Conservation (phyloP, 2,797 vertebrate genomes). For the Myotis vivesi region DNA sequence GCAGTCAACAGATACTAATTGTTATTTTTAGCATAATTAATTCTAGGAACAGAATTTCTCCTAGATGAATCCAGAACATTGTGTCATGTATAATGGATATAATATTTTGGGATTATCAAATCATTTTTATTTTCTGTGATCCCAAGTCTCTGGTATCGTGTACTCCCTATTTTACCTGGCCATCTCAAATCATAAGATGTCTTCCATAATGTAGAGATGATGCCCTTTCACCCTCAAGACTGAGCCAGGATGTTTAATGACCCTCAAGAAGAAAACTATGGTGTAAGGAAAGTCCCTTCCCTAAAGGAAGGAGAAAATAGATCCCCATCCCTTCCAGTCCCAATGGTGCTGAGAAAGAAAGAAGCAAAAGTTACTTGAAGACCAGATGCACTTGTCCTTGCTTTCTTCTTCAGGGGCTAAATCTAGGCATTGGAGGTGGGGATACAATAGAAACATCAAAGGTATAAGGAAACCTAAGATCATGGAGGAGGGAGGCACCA, state of each 20-base stretch:
- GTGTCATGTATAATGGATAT: not conserved
- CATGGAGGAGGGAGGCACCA: not conserved
- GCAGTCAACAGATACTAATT: not conserved
- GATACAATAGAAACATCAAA: not conserved
- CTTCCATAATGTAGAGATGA: not conserved
- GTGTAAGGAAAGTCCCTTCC: not conserved
- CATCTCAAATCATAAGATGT: not conserved
- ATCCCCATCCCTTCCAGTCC: not conserved
- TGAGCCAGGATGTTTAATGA: not conserved
- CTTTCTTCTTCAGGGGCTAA: not conserved
- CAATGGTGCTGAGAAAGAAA: not conserved
- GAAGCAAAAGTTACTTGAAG: not conserved
- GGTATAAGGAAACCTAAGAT: not conserved
- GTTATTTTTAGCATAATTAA: constrained; percentile 3
- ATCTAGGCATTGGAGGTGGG: not conserved
- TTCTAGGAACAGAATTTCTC: not conserved
- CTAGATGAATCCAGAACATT: not conserved
- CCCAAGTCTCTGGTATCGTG: not conserved
- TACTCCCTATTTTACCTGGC: not conserved
- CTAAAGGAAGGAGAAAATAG: not conserved
- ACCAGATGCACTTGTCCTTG: not conserved
- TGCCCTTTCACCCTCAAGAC: not conserved
- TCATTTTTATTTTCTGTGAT: not conserved
- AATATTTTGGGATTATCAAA: not conserved
- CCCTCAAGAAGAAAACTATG: not conserved